Evolutionary conservation across 2,888 invertebrate species (phyloP).

Genomic region (Capitulum mitella): DNA sequence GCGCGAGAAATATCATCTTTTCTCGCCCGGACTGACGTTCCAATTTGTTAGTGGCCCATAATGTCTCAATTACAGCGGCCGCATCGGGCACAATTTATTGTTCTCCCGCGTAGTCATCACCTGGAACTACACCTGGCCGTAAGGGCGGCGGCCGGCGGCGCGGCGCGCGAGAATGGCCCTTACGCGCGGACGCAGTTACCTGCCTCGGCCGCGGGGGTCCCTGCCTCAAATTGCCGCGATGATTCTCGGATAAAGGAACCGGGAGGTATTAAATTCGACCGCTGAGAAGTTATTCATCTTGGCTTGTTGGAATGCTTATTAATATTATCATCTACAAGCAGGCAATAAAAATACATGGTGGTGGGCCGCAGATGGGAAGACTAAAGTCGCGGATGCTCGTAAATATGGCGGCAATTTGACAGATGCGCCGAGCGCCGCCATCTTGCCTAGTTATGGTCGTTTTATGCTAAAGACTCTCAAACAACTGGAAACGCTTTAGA

Average conservation of each 20-base stretch:
- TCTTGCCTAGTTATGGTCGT: not conserved
- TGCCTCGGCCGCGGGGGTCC: not conserved
- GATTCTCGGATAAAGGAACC: not conserved
- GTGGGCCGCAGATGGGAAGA: too few relatives aligned
- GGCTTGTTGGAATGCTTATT: slow-evolving; percentile 23
- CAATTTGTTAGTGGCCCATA: slow-evolving; percentile 23
- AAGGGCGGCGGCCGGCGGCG: not conserved
- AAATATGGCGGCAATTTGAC: not conserved
- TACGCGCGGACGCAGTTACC: not conserved
- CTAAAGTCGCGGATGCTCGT: not conserved
- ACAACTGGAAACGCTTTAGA: not conserved
- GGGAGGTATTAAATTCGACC: slow-evolving; percentile 10
- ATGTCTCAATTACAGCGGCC: slow-evolving; percentile 19
- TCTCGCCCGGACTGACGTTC: slow-evolving; percentile 19
- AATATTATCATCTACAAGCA: slow-evolving; percentile 23
- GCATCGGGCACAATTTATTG: slow-evolving; percentile 9
- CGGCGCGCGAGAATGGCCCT: not conserved
- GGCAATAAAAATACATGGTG: slow-evolving; percentile 9
- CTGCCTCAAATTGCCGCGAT: not conserved
- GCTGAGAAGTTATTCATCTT: slow-evolving; percentile 19
- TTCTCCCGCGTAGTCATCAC: not conserved
- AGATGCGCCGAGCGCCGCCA: not conserved
- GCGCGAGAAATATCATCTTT: slow-evolving; percentile 7
- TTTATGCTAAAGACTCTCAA: slow-evolving; percentile 1
- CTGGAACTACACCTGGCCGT: not conserved